These are phyloP conservation scores for Lampris megalopsis DNA, from an alignment of 2,113 vertebrate species.

Conservation along the genomic window DNA sequence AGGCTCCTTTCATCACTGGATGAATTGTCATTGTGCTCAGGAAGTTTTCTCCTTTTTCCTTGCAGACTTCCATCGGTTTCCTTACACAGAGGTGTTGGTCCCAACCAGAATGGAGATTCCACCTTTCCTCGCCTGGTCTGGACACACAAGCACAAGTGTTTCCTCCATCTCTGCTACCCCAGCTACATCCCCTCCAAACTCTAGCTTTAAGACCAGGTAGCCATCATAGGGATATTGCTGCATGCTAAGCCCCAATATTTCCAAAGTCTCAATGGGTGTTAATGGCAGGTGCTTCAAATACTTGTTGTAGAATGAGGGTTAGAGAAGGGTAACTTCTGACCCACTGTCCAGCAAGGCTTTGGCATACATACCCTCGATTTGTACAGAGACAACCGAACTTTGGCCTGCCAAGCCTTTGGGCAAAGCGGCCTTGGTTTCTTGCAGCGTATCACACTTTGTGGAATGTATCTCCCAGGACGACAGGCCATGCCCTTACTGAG, in stretches of 20 bases:
- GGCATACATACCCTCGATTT: constrained; percentile 33
- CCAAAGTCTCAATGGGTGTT: constrained; percentile 20
- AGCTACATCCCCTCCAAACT: constrained; percentile 23
- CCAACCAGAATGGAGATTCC: constrained; percentile 21
- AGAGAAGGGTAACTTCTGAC: constrained; percentile 41
- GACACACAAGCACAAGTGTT: constrained; percentile 29
- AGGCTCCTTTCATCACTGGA: constrained; percentile 17
- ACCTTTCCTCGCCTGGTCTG: constrained; percentile 2
- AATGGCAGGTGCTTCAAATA: constrained; percentile 44
- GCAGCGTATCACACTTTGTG: constrained; percentile 5
- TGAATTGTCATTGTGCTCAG: constrained; percentile 14
- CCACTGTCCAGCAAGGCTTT: constrained; percentile 47
- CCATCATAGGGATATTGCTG: constrained; percentile 38
- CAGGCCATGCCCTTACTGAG: constrained; percentile 40
- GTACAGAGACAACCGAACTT: constrained; percentile 24
- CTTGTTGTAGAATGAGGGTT: constrained; percentile 35
- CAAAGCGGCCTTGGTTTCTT: neutral
- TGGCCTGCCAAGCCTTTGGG: constrained; percentile 30
- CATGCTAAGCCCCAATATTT: constrained; percentile 42
- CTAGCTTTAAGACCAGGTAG: constrained; percentile 33
- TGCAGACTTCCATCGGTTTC: neutral
- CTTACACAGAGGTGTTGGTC: constrained; percentile 21
- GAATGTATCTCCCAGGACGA: constrained; percentile 21
- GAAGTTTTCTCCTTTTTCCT: constrained; percentile 5
- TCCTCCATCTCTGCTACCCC: constrained; percentile 20